Evolutionary conservation across 92 coral and sea anemone species (phyloP).

Genomic region (Zoanthus solanderi): DNA sequence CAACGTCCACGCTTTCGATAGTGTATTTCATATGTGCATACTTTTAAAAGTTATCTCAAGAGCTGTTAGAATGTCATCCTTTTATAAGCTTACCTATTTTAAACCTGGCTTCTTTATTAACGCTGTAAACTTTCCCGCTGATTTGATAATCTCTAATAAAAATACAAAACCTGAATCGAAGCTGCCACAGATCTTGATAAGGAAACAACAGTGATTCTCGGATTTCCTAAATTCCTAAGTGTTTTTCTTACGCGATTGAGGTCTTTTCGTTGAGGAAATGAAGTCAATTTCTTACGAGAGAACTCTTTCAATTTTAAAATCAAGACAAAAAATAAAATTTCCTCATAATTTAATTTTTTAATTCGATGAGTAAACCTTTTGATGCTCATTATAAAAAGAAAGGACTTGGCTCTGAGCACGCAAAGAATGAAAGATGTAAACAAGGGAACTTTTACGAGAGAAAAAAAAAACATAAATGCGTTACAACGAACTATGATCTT

Average conservation of each 20-base stretch:
- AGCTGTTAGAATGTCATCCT: background rate
- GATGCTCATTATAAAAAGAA: no score
- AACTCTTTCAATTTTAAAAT: background rate
- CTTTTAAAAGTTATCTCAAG: background rate
- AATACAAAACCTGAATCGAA: background rate
- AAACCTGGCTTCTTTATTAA: background rate
- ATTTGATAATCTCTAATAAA: background rate
- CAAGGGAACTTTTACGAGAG: no score
- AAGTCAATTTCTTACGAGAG: background rate
- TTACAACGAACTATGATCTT: no score
- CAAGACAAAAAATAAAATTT: background rate
- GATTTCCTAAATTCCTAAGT: slow-evolving; percentile 6
- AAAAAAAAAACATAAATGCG: no score
- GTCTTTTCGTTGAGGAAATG: background rate
- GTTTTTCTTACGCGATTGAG: background rate
- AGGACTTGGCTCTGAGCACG: no score
- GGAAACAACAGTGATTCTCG: background rate
- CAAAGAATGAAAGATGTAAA: no score
- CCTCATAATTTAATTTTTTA: background rate
- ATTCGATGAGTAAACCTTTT: no score
- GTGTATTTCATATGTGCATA: no score
- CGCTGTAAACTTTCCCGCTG: background rate
- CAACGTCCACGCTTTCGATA: no score
- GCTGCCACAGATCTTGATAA: slow-evolving; percentile 1
- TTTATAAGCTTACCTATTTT: background rate